phyloP scores from a whole-genome alignment of 2,888 invertebrate genomes.

The Chromoteleia sp. region DNA sequence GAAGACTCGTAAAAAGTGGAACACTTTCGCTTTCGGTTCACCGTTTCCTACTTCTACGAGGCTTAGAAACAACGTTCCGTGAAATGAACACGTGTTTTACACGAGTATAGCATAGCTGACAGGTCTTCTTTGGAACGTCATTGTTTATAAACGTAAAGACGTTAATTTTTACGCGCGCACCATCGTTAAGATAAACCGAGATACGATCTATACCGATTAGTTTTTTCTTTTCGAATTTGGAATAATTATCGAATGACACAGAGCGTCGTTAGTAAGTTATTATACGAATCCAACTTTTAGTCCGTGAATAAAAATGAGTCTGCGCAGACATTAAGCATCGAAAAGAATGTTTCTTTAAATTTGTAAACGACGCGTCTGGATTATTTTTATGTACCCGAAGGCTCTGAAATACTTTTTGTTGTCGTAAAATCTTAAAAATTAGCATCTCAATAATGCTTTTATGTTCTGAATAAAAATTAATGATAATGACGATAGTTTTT shows the following conservation, averaged over 20 bases:
- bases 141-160: constrained; percentile 7
- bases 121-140: constrained; percentile 2
- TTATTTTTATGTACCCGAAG: neutral
- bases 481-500: neutral
- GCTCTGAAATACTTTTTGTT: constrained; percentile 1
- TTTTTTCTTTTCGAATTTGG: neutral
- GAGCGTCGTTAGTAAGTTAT: neutral
- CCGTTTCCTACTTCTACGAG: constrained; percentile 47
- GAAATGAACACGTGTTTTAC: constrained; percentile 37
- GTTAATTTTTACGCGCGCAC: constrained; percentile 2
- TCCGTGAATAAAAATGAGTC: neutral
- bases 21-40: constrained; percentile 80
- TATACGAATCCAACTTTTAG: neutral
- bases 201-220: constrained; percentile 9
- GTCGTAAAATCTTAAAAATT: neutral
- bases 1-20: constrained; percentile 75
- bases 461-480: neutral
- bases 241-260: neutral
- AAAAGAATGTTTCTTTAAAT: neutral
- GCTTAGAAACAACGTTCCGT: constrained; percentile 41
- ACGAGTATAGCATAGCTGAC: neutral
- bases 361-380: neutral
- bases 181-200: constrained; percentile 19
- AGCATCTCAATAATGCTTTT: constrained; percentile 17
- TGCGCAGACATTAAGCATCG: neutral